Evolutionary conservation across 2,113 vertebrate genomes (phyloP).

Genomic region (Sorex araneus): DNA sequence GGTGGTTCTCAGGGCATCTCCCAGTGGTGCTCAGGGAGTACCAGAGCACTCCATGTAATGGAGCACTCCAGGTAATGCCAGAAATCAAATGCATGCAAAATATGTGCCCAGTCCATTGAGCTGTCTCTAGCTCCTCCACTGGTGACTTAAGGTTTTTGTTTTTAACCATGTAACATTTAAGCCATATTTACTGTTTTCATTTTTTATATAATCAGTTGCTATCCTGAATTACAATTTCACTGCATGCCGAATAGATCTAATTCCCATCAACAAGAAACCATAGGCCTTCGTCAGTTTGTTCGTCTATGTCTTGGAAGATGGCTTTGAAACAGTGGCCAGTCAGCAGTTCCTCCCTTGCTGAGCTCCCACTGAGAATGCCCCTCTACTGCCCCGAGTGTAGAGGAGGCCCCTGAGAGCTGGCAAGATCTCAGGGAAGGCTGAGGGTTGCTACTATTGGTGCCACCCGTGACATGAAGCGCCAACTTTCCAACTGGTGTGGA

Average conservation of each 20-base stretch:
- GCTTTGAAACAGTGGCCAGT: constrained; percentile 4
- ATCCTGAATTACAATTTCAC: constrained; percentile 8
- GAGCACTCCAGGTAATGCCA: too few relatives aligned
- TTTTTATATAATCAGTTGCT: background rate
- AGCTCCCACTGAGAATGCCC: background rate
- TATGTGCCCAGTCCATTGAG: background rate
- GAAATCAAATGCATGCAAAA: too few relatives aligned
- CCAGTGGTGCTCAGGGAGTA: too few relatives aligned
- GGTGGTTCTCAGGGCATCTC: too few relatives aligned
- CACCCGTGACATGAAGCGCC: background rate
- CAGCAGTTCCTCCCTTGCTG: background rate
- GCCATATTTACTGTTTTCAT: background rate
- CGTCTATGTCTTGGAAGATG: background rate
- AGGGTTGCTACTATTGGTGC: background rate
- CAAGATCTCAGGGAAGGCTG: background rate
- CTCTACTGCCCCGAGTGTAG: background rate
- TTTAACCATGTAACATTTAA: constrained; percentile 37
- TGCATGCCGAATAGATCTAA: background rate
- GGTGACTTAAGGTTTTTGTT: background rate
- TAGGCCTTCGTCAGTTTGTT: background rate
- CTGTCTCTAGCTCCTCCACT: background rate
- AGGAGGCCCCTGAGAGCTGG: background rate
- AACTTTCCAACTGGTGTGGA: background rate
- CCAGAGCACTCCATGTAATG: too few relatives aligned
- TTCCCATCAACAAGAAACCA: constrained; percentile 5